Evolutionary conservation across 2,113 vertebrate genomes (phyloP).

Genomic region (Pedetes capensis): DNA sequence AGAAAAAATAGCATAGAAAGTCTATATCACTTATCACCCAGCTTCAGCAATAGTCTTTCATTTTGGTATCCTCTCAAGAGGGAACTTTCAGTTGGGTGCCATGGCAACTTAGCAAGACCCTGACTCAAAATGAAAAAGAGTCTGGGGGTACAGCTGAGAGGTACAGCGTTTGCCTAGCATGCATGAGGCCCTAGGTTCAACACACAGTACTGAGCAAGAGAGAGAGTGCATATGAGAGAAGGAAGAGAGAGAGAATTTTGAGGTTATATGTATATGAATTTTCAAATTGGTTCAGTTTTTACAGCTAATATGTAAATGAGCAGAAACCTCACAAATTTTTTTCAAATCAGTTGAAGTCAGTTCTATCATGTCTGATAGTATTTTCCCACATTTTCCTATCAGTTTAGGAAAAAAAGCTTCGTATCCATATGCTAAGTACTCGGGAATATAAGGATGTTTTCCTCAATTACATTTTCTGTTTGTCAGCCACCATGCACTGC

Average conservation of each 20-base stretch:
- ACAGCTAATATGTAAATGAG: not conserved
- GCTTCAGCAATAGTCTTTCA: not conserved
- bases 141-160: too few relatives aligned
- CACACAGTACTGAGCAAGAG: too few relatives aligned
- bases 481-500: not conserved
- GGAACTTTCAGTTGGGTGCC: not conserved
- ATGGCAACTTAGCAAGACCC: too few relatives aligned
- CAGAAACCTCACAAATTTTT: not conserved
- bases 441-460: not conserved
- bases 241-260: slow-evolving; percentile 13
- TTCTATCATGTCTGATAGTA: not conserved
- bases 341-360: slow-evolving; percentile 4
- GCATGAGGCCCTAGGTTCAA: too few relatives aligned
- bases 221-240: too few relatives aligned
- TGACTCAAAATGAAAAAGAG: too few relatives aligned
- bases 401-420: not conserved
- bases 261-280: not conserved
- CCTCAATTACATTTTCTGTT: not conserved
- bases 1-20: not conserved
- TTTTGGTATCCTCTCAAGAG: not conserved
- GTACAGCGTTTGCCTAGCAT: too few relatives aligned
- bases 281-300: slow-evolving; percentile 3
- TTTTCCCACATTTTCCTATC: not conserved
- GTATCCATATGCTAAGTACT: not conserved
- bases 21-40: not conserved